phyloP scores from a whole-genome alignment of 2,888 invertebrate species.

The Drosophila peninsularis region DNA sequence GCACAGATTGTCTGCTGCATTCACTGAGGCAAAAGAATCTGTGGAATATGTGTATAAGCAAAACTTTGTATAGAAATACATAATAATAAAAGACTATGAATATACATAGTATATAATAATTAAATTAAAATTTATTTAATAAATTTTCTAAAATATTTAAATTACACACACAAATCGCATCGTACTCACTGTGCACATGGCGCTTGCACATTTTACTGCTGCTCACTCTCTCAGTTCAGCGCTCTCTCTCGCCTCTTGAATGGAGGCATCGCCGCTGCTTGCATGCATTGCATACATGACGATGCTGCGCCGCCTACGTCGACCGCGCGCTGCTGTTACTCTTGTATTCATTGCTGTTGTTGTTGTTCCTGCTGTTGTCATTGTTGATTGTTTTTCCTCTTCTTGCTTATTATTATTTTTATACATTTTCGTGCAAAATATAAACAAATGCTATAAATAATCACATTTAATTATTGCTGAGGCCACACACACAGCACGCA shows the following conservation, averaged over 20 bases:
- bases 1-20: conserved; percentile 28
- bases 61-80: background rate
- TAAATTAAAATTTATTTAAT: no score
- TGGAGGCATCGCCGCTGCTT: background rate
- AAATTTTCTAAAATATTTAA: background rate
- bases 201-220: conserved; percentile 19
- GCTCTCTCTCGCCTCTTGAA: conserved; percentile 5
- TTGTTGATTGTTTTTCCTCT: conserved; percentile 28
- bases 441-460: conserved; percentile 79
- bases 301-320: conserved; percentile 18
- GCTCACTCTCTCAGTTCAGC: background rate
- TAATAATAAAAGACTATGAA: background rate
- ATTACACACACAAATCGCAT: conserved; percentile 14
- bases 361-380: conserved; percentile 23
- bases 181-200: conserved; percentile 40
- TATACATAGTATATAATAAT: background rate
- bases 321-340: background rate
- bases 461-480: conserved; percentile 46
- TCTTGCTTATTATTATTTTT: conserved; percentile 45
- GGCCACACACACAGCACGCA: conserved; percentile 59
- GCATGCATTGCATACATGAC: background rate
- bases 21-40: conserved; percentile 11
- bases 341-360: conserved; percentile 14
- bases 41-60: background rate
- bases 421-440: conserved; percentile 66